Conservation (phyloP, 1,140 invertebrate genomes). For the Callitettix versicolor region DNA sequence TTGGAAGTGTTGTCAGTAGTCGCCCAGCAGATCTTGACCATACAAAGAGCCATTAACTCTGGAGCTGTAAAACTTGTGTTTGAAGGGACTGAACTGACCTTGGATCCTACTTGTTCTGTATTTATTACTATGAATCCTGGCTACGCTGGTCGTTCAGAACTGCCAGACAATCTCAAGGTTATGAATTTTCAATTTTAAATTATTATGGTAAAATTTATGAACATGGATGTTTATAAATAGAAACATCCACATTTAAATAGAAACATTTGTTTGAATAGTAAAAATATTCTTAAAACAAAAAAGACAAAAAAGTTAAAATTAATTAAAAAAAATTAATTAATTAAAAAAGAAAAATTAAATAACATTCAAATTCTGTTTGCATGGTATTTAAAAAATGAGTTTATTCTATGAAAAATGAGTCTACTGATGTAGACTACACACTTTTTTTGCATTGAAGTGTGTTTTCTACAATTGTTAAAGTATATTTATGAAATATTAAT, state of each 20-base stretch:
- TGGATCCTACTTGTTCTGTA: conserved; percentile 86
- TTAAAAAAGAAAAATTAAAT: too few relatives aligned
- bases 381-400: too few relatives aligned
- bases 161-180: conserved; percentile 90
- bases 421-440: too few relatives aligned
- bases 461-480: too few relatives aligned
- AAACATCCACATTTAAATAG: not conserved
- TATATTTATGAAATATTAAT: too few relatives aligned
- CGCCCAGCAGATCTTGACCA: conserved; percentile 72
- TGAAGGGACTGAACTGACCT: conserved; percentile 75
- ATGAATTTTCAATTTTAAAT: conserved; percentile 6
- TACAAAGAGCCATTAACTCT: conserved; percentile 67
- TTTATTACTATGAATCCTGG: conserved; percentile 97
- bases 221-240: not conserved
- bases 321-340: too few relatives aligned
- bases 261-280: too few relatives aligned
- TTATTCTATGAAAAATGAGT: too few relatives aligned
- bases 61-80: conserved; percentile 64
- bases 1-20: conserved; percentile 85
- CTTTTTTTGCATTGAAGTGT: too few relatives aligned
- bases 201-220: too few relatives aligned
- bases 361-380: too few relatives aligned
- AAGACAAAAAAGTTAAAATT: not conserved
- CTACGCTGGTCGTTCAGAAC: conserved; percentile 80
- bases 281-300: conserved; percentile 2